Evolutionary conservation across 2,113 vertebrate genomes (phyloP).

Genomic region (Pogona vitticeps): DNA sequence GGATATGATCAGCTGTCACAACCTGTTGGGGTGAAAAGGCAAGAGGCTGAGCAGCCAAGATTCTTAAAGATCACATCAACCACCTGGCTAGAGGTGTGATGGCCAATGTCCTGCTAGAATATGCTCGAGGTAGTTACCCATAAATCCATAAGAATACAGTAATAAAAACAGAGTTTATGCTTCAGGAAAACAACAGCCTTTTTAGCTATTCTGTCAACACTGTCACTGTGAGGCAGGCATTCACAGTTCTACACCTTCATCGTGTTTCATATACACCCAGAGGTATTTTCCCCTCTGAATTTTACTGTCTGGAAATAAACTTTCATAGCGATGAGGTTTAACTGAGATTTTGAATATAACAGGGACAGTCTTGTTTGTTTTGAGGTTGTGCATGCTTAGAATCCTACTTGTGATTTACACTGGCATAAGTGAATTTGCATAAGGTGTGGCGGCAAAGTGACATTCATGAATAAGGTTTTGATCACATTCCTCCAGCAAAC

Average conservation of each 20-base stretch:
- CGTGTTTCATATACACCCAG: not conserved
- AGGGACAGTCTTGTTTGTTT: not conserved
- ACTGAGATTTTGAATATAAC: not conserved
- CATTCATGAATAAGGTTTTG: too few species aligned
- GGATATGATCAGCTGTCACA: conserved; percentile 95
- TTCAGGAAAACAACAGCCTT: not conserved
- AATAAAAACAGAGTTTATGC: not conserved
- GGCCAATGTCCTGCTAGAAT: too few species aligned
- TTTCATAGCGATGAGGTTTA: not conserved
- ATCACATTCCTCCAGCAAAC: too few species aligned
- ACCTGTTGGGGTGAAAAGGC: conserved; percentile 78
- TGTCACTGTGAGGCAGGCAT: not conserved
- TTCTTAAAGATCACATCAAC: not conserved
- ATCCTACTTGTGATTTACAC: too few species aligned
- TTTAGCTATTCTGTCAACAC: not conserved
- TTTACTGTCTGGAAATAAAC: not conserved
- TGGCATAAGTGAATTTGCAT: too few species aligned
- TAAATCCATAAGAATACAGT: not conserved
- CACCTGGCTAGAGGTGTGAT: not conserved
- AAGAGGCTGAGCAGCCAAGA: conserved; percentile 34
- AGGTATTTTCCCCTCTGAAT: not conserved
- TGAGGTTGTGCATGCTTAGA: not conserved
- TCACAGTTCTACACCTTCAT: not conserved
- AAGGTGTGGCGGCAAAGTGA: too few species aligned
- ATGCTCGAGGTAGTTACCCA: not conserved